phyloP scores from a whole-genome alignment of 2,888 invertebrate genomes.

The Drepana falcataria region DNA sequence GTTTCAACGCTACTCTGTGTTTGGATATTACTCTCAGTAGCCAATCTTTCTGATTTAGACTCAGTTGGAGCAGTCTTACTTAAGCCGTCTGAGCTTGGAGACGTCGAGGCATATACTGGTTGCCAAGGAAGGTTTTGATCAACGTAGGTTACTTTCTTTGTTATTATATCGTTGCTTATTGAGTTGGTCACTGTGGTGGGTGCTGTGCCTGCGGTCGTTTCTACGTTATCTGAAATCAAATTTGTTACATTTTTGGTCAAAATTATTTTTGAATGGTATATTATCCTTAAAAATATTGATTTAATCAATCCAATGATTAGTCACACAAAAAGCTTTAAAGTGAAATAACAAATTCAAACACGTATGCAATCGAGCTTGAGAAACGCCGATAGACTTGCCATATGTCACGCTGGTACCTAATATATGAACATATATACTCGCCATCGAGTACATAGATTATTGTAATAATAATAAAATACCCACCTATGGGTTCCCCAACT shows the following conservation, averaged over 20 bases:
- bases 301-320: no score
- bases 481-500: constrained; percentile 60
- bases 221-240: constrained; percentile 56
- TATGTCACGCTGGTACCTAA: no score
- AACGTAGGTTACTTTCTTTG: constrained; percentile 49
- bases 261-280: no score
- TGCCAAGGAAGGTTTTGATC: constrained; percentile 53
- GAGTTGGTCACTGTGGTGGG: constrained; percentile 32
- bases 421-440: no score
- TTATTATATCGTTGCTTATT: constrained; percentile 47
- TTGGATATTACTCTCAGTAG: constrained; percentile 57
- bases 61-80: constrained; percentile 35
- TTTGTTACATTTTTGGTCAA: constrained; percentile 1
- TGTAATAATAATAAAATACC: constrained; percentile 12
- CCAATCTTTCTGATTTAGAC: constrained; percentile 45
- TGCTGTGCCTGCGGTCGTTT: constrained; percentile 34
- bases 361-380: no score
- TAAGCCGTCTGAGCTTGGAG: constrained; percentile 24
- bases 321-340: no score
- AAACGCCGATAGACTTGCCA: no score
- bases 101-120: constrained; percentile 32
- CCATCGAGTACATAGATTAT: no score
- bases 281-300: no score
- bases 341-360: no score
- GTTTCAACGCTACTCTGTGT: constrained; percentile 45